These are phyloP conservation scores for Parazoanthus darwini DNA, from an alignment of 92 coral and sea anemone genomes.

Conservation along the genomic window DNA sequence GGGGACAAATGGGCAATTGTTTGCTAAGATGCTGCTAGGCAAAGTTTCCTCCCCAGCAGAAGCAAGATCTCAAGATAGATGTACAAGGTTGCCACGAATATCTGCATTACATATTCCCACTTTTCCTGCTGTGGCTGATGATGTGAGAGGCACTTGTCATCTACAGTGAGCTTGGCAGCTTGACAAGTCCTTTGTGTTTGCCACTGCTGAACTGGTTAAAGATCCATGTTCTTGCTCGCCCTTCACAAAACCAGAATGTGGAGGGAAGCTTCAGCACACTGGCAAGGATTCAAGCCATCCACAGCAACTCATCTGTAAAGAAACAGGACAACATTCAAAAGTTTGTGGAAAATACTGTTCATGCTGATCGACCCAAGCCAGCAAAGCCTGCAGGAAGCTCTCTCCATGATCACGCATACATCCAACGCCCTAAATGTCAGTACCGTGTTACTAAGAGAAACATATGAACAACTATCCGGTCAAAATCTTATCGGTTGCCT, in stretches of 20 bases:
- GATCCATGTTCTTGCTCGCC: slow-evolving; percentile 12
- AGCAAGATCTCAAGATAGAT: neutral
- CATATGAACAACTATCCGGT: neutral
- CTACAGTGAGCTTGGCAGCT: neutral
- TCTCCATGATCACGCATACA: neutral
- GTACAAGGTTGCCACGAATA: neutral
- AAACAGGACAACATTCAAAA: neutral
- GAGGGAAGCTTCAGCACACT: neutral
- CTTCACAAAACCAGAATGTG: slow-evolving; percentile 2
- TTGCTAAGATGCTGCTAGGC: neutral
- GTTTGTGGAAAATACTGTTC: neutral
- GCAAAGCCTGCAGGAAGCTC: neutral
- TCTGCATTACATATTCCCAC: neutral
- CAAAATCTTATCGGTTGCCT: neutral
- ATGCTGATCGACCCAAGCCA: neutral
- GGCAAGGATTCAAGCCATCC: neutral
- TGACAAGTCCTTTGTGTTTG: neutral
- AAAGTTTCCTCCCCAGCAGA: neutral
- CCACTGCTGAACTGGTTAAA: neutral
- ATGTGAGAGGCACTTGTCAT: neutral
- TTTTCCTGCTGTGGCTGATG: neutral
- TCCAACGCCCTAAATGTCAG: neutral
- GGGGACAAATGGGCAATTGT: neutral
- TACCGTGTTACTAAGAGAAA: neutral
- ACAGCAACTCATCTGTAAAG: neutral